A percentile compares a stretch with the other conserved stretches of the same genome.
phyloP scores from a whole-genome alignment of 23 tunicate genomes.

The Phallusia fumigata region DNA sequence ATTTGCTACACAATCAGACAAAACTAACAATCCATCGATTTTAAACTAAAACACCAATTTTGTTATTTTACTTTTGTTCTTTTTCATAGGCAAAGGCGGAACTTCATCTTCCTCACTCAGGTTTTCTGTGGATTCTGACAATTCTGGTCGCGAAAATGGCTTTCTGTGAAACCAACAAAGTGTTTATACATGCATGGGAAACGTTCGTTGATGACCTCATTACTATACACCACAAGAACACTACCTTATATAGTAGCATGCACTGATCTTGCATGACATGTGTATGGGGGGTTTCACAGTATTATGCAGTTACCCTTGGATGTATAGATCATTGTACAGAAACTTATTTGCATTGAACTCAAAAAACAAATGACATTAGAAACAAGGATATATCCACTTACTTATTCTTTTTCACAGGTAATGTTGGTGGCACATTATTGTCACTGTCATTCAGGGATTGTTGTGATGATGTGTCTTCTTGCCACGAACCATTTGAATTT shows the following conservation, averaged over 20 bases:
- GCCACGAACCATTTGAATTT: conserved; percentile 5
- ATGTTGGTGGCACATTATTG: conserved; percentile 52
- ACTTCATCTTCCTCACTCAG: conserved; percentile 57
- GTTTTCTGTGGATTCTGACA: background rate
- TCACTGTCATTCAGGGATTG: conserved; percentile 40
- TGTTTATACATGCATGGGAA: background rate
- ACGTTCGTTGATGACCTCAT: background rate
- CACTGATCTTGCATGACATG: background rate
- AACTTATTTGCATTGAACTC: background rate
- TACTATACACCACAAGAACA: background rate
- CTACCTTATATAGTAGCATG: background rate
- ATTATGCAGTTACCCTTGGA: background rate
- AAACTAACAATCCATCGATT: too few species aligned
- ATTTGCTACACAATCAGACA: too few species aligned
- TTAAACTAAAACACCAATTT: too few species aligned
- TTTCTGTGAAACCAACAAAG: background rate
- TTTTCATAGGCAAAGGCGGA: conserved; percentile 65
- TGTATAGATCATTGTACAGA: background rate
- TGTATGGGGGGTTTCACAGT: background rate
- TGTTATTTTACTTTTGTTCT: conserved; percentile 65
- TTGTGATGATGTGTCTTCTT: conserved; percentile 19
- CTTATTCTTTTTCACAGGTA: conserved; percentile 74
- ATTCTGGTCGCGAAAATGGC: conserved; percentile 5
- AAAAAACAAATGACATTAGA: too few species aligned
- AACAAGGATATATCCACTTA: background rate